Base-by-base conservation (phyloP, 2,797 vertebrate species). In the Chromis chromis region DNA sequence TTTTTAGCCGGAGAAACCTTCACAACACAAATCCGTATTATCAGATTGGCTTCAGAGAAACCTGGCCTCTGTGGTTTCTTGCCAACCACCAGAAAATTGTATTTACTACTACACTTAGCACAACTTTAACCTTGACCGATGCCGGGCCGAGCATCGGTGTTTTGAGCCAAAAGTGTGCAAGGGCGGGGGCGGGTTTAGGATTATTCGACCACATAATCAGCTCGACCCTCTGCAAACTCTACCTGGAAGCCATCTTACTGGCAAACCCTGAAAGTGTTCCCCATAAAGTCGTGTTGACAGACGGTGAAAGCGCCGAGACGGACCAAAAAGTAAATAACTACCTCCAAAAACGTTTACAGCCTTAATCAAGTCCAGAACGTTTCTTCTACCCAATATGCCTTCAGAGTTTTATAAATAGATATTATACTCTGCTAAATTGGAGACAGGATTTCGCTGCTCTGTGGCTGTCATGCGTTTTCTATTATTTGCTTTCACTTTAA, bases 401-500 rank as follows among this genome's bases (percentile, higher is more conserved):
- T 87, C 83, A 82, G 88, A 88, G 85, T 90, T 94, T 93, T 93
- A 94, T 93, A 94, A 95, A 94, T 95, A 92, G 86, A 91, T 94
- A 91, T 92, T 91, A 91, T 90, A 83, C 86, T 83, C 59, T 11
- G 79, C 88, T 91, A 93, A 94, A 94, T 93, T 93, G 93, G 91
- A 95, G 90, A 93, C 93, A 95, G 94, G 88, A 90, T 91, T 84
- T 90, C 22, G 53, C 83, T 69, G 79, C 89, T 83, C 89, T 49
- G 87, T 88, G 89, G 85, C 90, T 72, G 86, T 92, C 93, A 94
- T 94, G 77, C 88, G 91, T 91, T 94, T 94, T 94, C 89, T 93
- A 95, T 95, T 95, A 94, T 92, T 91, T 91, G 86, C 89, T 91
- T 94, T 91, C 82, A 82, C 88, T 93, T 92, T 86, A 81, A 78